These are phyloP conservation scores for Oikopleura dioica DNA, from an alignment of 23 tunicate species.

Conservation along the genomic window DNA sequence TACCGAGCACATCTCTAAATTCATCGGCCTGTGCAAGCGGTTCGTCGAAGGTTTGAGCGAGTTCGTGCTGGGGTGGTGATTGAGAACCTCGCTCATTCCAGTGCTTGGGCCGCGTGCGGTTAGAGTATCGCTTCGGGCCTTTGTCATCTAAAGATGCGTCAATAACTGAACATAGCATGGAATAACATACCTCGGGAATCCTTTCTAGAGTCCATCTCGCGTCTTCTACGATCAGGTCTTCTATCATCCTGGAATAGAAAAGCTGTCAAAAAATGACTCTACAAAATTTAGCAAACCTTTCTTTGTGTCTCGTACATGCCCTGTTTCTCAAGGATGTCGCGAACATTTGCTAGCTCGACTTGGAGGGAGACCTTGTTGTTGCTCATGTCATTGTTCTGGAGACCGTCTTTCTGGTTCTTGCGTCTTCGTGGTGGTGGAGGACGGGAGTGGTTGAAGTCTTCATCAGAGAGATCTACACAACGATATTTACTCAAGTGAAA, in stretches of 20 bases:
- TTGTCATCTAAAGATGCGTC: slow-evolving; percentile 7
- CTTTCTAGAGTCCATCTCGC: no score
- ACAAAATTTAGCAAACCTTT: no score
- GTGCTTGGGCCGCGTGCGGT: background rate
- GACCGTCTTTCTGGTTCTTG: background rate
- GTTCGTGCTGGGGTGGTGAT: background rate
- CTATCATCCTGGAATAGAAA: no score
- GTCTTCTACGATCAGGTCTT: no score
- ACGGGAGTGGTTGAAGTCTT: slow-evolving; percentile 4
- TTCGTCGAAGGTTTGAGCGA: background rate
- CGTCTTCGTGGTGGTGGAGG: slow-evolving; percentile 11
- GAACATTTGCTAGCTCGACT: slow-evolving; percentile 12
- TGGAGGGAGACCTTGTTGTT: background rate
- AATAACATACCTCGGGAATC: no score
- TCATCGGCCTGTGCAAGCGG: no score
- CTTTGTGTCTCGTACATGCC: slow-evolving; percentile 10
- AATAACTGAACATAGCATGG: no score
- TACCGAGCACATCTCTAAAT: background rate
- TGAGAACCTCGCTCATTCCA: background rate
- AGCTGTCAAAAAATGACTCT: no score
- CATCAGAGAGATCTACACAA: background rate
- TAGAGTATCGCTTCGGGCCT: background rate
- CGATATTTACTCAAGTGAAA: no score
- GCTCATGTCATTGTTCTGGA: background rate
- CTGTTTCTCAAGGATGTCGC: background rate